Evolutionary conservation across 2,797 vertebrate genomes (phyloP).

Genomic region (Menidia menidia): DNA sequence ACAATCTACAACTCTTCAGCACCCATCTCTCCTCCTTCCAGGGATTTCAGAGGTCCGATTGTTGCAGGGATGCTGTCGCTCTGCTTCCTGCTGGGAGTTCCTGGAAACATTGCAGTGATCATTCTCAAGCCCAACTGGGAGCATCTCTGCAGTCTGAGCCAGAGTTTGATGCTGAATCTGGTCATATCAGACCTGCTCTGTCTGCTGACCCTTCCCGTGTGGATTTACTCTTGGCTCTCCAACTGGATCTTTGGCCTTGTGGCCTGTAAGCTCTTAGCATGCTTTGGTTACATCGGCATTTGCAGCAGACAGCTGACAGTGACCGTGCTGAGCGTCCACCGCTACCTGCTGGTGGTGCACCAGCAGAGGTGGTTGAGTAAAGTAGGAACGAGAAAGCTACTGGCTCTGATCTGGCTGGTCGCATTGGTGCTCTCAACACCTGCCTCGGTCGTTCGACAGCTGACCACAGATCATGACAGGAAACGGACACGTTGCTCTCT

Average conservation of each 20-base stretch:
- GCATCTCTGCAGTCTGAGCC: conserved; percentile 49
- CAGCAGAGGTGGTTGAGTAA: conserved; percentile 1
- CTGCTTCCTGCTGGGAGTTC: conserved; percentile 65
- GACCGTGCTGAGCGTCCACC: conserved; percentile 64
- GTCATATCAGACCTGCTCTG: conserved; percentile 64
- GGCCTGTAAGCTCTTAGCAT: conserved; percentile 57
- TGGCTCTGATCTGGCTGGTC: conserved; percentile 42
- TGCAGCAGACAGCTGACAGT: conserved; percentile 38
- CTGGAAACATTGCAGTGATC: conserved; percentile 64
- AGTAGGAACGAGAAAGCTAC: background rate
- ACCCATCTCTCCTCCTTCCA: background rate
- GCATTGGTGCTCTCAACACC: conserved; percentile 25
- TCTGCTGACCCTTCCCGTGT: conserved; percentile 52
- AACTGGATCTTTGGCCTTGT: conserved; percentile 50
- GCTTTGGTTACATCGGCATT: conserved; percentile 40
- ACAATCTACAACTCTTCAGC: conserved; percentile 21
- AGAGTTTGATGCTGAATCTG: conserved; percentile 70
- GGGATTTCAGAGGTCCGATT: background rate
- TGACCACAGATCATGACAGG: background rate
- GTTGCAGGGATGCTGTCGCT: conserved; percentile 11
- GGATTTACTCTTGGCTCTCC: conserved; percentile 54
- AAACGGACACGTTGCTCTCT: fast-evolving
- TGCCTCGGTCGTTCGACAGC: conserved; percentile 9
- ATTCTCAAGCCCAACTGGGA: conserved; percentile 46
- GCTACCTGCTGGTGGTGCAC: conserved; percentile 61